Conservation (phyloP, 2,113 vertebrate genomes). For the Chinchilla lanigera region DNA sequence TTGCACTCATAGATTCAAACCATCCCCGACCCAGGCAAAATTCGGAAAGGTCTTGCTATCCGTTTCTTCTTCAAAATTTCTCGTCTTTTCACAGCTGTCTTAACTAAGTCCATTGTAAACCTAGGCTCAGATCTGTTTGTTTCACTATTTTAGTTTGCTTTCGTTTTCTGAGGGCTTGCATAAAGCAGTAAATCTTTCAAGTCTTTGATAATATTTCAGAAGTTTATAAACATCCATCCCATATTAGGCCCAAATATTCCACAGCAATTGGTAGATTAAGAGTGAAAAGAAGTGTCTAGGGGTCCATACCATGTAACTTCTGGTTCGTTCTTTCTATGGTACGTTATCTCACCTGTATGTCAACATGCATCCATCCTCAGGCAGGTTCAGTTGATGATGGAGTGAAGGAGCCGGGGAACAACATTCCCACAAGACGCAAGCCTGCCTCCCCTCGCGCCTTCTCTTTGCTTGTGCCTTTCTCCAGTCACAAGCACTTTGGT, state of each 20-base stretch:
- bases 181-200: neutral
- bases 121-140: neutral
- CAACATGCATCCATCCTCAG: neutral
- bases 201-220: neutral
- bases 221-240: neutral
- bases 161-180: neutral
- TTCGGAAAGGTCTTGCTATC: neutral
- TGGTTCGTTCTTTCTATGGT: neutral
- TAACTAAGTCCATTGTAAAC: neutral
- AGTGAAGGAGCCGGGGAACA: neutral
- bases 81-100: neutral
- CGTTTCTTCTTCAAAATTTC: neutral
- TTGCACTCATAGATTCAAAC: neutral
- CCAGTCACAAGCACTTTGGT: neutral
- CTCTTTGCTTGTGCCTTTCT: neutral
- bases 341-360: neutral
- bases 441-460: neutral
- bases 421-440: too few relatives aligned
- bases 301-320: neutral
- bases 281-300: neutral
- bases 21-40: neutral
- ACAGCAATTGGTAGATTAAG: neutral
- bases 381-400: neutral
- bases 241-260: neutral
- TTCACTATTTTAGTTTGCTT: neutral